Percentiles rank a stretch among this genome's conserved stretches.
Evolutionary conservation across 2,888 invertebrate species (phyloP).

Genomic region (Drosophila subsilvestris): DNA sequence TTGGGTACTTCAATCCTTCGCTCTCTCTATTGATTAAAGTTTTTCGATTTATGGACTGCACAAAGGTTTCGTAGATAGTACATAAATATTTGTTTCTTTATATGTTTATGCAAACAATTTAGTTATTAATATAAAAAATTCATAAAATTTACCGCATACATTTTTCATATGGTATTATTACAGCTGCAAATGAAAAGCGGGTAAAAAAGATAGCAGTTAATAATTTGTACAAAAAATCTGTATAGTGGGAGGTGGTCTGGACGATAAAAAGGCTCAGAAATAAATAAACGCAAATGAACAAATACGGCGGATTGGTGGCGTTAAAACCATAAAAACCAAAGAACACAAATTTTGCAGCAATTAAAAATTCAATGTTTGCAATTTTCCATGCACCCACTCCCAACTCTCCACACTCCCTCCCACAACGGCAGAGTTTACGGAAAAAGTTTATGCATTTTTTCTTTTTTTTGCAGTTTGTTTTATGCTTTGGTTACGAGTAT

Average conservation of each 20-base stretch:
- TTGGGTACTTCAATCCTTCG: background rate
- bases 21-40: background rate
- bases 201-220: conserved; percentile 64
- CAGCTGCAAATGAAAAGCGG: conserved; percentile 50
- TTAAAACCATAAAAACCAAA: conserved; percentile 55
- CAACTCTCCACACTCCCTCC: background rate
- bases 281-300: conserved; percentile 60
- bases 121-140: conserved; percentile 55
- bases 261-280: conserved; percentile 51
- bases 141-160: conserved; percentile 46
- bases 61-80: background rate
- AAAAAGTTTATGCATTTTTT: conserved; percentile 4
- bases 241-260: conserved; percentile 8
- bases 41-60: background rate
- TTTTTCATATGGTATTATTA: conserved; percentile 40
- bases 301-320: conserved; percentile 33
- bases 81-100: background rate
- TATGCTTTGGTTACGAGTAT: conserved; percentile 7
- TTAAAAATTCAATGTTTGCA: conserved; percentile 73
- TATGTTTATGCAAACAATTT: conserved; percentile 47
- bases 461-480: conserved; percentile 40
- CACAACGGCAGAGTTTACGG: background rate
- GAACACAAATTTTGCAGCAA: conserved; percentile 70
- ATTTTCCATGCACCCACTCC: conserved; percentile 24
- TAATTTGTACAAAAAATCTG: conserved; percentile 51